Base-by-base conservation (phyloP, 2,888 invertebrate genomes). In the Acronicta alni region DNA sequence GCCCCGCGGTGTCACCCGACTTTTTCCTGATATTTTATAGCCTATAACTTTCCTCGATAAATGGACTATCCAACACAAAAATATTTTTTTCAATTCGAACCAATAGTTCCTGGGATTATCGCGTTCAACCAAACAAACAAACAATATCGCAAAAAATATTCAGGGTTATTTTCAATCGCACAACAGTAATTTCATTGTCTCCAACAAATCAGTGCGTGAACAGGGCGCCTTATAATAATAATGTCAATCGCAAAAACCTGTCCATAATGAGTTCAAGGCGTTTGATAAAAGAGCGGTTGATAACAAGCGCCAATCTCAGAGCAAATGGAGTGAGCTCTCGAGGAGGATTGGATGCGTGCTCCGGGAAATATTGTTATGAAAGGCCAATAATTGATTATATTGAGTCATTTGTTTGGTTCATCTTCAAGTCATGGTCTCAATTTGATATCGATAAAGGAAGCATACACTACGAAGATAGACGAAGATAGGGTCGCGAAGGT, bases 201-300 rank as follows among this genome's bases (percentile, higher is more conserved):
- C 7, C 15, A 38, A 37, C 26, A 41, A 44, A 44, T 49, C 23
- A 1, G 4, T n/a, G 12, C 18, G n/a, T 53, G 46, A 54, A 57
- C 43, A 55, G 58, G 48, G 17, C 9, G 42, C 53, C 35, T 54
- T 43, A 30, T 30, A 30, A 17, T 14, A 41, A 41, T 52, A 45
- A 26, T 49, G 32, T 57, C 55, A 57, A 15, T 52, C n/a, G 57
- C 59, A 65, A 55, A 62, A 59, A 59, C 59, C 45, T 23, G 61
- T 65, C 61, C 9, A 26, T 7, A 49, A 64, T 56, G 47, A 45
- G 68, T 65, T 71, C 71, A 71, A 66, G 71, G 65, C 12, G 26
- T 10, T 39, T 54, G 62, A 66, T 58, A 58, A 62, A 48, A 55
- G 55, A 58, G 14, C 45, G 37, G 20, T 12, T 56, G 63, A 63